Evolutionary conservation across 1,140 invertebrate species (phyloP), one percentile per base, ranked within the genome.

Genomic region (Tetragnatha versicolor): DNA sequence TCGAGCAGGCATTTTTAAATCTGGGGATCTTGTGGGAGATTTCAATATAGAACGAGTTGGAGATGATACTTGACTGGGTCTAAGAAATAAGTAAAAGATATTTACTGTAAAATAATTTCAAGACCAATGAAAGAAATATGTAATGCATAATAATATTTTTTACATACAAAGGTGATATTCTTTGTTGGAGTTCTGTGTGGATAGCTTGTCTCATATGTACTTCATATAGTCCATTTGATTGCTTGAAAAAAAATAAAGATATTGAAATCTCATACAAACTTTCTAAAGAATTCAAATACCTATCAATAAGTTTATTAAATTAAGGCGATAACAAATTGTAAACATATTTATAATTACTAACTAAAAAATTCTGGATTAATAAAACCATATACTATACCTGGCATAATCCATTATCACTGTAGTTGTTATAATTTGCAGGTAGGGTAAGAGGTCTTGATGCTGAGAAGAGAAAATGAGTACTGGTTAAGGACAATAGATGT

Each of bases 191-290:
- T 53, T 77, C 73, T 27, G 73, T 29, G 20, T 77, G 73, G 66
- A 77, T 65, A 20, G 60, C 73, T n/a, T 65, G 61, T 77, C 73
- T 65, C 73, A 77, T 77, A 17, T 77, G 73, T 0, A 65, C 53
- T 53, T 63, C 73, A 33, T 77, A 77, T 14, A n/a, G 31, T 2
- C 73, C 73, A 77, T 77, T 77, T 27, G 20, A 35, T 66, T 77
- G 73, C 73, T 77, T 31, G 14, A 35, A 49, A 35, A 33, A n/a
- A 60, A 60, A 60, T n/a, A 60, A 60, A 22, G 31, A 68, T 27
- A 65, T 20, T 17, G 2, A 55, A 55, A n/a, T n/a, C n/a, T n/a
- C n/a, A n/a, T n/a, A n/a, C n/a, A n/a, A n/a, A n/a, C n/a, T n/a
- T n/a, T n/a, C n/a, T n/a, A n/a, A n/a, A n/a, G n/a, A n/a, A n/a